Evolutionary conservation across 2,888 invertebrate genomes (phyloP), one percentile per base, ranked within the genome.

Genomic region (Lithophane ornitopus): DNA sequence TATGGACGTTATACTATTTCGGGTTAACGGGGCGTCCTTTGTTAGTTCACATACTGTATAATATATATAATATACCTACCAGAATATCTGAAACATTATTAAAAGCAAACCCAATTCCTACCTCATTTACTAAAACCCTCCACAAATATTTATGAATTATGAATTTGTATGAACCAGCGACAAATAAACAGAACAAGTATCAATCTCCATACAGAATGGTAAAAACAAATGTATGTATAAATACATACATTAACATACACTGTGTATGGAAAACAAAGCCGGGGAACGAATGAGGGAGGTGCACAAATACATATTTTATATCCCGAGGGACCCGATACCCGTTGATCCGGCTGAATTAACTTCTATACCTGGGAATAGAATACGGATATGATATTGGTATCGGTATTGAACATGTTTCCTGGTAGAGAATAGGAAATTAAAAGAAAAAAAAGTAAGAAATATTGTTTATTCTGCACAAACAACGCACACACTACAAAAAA

Each of bases 261-360:
- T 58, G 19, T 56, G 22, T 62, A 66, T 82, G 70, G 68, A 34
- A 71, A 86, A 83, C 71, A 83, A 85, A 65, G 65, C 54, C 70
- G n/a, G 26, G 54, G 44, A 71, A 52, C 62, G 41, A 72, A 74
- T 70, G 69, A 54, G 71, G 19, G 58, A 61, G 66, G 62, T 79
- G 71, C 70, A 84, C 69, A 61, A 74, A 83, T 83, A 72, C 78
- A 86, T 86, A 59, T 28, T 59, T 72, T 61, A 83, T 78, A 58
- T 74, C 83, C 72, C 84, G 0, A 11, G 69, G 68, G 86, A 78
- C 28, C 0, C 8, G 41, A 85, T 85, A 34, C 26, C 22, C 62
- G 67, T 76, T 69, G 70, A 71, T 59, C 41, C 49, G 22, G 54
- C 19, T 81, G 62, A 70, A 74, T 81, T 68, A 65, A 44, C 62